These are phyloP conservation scores for Ephydatia muelleri DNA, from an alignment of 37 sponge, comb jelly and placozoan species.

Conservation along the genomic window DNA sequence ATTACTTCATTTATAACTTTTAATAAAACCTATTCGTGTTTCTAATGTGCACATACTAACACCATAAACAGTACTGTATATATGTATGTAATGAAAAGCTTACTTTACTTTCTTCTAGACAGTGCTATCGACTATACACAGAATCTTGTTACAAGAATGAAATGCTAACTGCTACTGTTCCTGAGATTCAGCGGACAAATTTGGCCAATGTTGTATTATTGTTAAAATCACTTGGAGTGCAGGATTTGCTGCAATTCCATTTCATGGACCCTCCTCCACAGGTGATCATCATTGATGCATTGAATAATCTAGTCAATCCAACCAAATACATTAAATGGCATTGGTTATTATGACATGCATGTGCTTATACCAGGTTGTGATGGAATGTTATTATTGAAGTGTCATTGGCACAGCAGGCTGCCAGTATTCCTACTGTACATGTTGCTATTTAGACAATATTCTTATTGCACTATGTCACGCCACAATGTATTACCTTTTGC, in stretches of 20 bases:
- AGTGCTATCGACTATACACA: slow-evolving; percentile 96
- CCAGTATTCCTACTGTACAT: not conserved
- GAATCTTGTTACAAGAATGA: slow-evolving; percentile 88
- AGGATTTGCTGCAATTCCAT: slow-evolving; percentile 96
- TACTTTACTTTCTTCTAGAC: slow-evolving; percentile 52
- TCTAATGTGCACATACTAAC: too few species aligned
- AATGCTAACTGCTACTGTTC: slow-evolving; percentile 91
- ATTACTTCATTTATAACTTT: too few species aligned
- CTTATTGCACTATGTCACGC: not conserved
- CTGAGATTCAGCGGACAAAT: slow-evolving; percentile 99
- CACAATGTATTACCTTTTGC: not conserved
- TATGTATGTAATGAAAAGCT: too few species aligned
- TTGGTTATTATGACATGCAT: too few species aligned
- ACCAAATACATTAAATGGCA: too few species aligned
- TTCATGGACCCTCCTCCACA: slow-evolving; percentile 99
- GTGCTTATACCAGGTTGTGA: too few species aligned
- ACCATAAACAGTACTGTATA: too few species aligned
- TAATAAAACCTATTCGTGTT: too few species aligned
- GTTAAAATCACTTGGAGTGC: slow-evolving; percentile 95
- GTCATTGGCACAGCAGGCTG: too few species aligned
- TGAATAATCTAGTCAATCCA: too few species aligned
- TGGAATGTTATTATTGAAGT: too few species aligned
- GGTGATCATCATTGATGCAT: slow-evolving; percentile 22
- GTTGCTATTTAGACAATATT: not conserved
- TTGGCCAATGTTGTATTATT: slow-evolving; percentile 97